These are phyloP conservation scores for Clitarchus hookeri DNA, from an alignment of 2,888 invertebrate genomes.

Conservation along the genomic window DNA sequence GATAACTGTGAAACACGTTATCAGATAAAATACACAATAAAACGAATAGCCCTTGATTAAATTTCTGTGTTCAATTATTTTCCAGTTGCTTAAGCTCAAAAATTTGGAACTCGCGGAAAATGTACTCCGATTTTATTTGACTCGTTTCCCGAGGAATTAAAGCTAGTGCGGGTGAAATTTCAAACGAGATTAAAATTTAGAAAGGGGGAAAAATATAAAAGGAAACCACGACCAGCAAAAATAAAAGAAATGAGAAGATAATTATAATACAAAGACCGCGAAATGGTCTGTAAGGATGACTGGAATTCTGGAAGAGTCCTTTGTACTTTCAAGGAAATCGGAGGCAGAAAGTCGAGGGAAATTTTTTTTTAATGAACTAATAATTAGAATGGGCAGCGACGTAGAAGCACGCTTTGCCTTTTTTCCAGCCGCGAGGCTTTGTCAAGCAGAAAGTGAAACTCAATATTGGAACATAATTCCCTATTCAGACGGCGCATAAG, in stretches of 20 bases:
- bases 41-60: background rate
- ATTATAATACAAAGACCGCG: conserved; percentile 14
- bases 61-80: background rate
- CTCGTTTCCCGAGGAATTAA: background rate
- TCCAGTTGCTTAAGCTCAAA: background rate
- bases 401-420: background rate
- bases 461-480: too few relatives aligned
- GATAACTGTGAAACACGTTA: too few relatives aligned
- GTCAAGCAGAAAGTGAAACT: background rate
- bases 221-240: background rate
- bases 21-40: too few relatives aligned
- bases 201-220: background rate
- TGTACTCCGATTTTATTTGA: background rate
- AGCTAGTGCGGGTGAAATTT: background rate
- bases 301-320: background rate
- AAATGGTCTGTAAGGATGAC: background rate
- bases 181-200: conserved; percentile 14
- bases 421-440: background rate
- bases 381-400: background rate
- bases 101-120: background rate
- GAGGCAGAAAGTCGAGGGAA: background rate
- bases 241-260: background rate
- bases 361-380: background rate
- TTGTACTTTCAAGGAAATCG: background rate
- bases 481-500: too few relatives aligned